A percentile compares a stretch with the other conserved stretches of the same genome.
These are phyloP conservation scores for Premnoplex brunnescens DNA, from an alignment of 2,797 vertebrate species.

Conservation along the genomic window DNA sequence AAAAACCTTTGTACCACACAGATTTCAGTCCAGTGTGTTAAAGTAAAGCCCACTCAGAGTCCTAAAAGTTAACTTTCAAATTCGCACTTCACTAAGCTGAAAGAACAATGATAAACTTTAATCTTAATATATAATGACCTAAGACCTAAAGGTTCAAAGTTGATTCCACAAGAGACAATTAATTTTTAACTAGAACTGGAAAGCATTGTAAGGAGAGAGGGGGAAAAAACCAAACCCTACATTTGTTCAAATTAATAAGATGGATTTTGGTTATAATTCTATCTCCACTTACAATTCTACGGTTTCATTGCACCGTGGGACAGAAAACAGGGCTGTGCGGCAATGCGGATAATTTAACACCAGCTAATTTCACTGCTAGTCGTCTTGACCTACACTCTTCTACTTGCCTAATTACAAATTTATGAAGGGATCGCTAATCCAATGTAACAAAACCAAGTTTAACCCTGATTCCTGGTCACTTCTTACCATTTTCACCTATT, in stretches of 20 bases:
- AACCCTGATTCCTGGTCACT: neutral
- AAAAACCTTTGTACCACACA: rapidly evolving
- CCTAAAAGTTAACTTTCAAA: neutral
- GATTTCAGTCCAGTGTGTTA: neutral
- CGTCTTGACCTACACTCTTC: neutral
- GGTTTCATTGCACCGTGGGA: neutral
- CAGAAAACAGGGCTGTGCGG: neutral
- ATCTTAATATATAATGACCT: neutral
- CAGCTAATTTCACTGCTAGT: neutral
- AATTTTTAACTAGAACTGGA: neutral
- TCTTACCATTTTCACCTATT: neutral
- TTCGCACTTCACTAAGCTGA: neutral
- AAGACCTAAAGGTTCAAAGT: neutral
- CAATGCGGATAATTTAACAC: neutral
- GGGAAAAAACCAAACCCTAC: neutral
- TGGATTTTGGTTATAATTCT: neutral
- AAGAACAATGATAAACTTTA: neutral
- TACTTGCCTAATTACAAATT: neutral
- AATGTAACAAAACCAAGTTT: neutral
- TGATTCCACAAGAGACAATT: neutral
- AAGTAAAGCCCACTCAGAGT: rapidly evolving
- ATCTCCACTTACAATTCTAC: neutral
- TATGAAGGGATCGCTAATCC: neutral
- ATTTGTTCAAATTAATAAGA: neutral
- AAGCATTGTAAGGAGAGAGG: rapidly evolving